Base-by-base conservation (phyloP, 2,888 invertebrate species). In the Pachycephus smyrnensis region DNA sequence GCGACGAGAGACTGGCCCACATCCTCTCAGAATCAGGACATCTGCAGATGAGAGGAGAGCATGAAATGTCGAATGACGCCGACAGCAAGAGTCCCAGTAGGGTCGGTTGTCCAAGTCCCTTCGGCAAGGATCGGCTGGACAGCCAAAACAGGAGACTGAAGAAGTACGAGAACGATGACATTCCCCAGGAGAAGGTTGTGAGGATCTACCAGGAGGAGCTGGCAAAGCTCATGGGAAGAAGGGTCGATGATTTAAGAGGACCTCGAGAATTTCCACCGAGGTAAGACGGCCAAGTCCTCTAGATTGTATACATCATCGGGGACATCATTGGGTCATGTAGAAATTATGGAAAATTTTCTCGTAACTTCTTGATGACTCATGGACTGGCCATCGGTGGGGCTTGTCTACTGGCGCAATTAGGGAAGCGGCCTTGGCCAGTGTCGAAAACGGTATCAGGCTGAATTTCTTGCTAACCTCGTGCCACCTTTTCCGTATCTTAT, bases 191-290 rank as follows among this genome's bases (percentile, higher is more conserved):
- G 90, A 98, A 98, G 92, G 97, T 98, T 87, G 96, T 97, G 71
- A 94, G 98, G 88, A 97, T 98, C 88, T 98, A 98, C 91, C 98
- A 98, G 89, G 98, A 98, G 90, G 98, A 99, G 91, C 93, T 98
- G 82, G 96, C 97, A 79, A 98, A 98, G 91, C 94, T 99, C 77
- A 98, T 98, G 95, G 97, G 95, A 75, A 93, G 96, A 87, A 92
- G 96, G 83, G 94, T 95, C 77, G 96, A 96, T 75, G 96, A 96
- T 84, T 93, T 96, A 86, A 94, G 96, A 78, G 95, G 94, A 83
- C 95, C 94, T 68, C 93, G 96, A 73, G 97, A 97, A 80, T 94
- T 96, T 37, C 96, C 96, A 87, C 95, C 96, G 90, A 95, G 96
- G 97, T 97, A 93, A 93, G 94, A 40, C 40, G 40, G 40, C 40